Percentiles rank a stretch among this genome's conserved stretches.
phyloP scores from a whole-genome alignment of 2,797 vertebrate genomes.

The Lepus oiostolus region DNA sequence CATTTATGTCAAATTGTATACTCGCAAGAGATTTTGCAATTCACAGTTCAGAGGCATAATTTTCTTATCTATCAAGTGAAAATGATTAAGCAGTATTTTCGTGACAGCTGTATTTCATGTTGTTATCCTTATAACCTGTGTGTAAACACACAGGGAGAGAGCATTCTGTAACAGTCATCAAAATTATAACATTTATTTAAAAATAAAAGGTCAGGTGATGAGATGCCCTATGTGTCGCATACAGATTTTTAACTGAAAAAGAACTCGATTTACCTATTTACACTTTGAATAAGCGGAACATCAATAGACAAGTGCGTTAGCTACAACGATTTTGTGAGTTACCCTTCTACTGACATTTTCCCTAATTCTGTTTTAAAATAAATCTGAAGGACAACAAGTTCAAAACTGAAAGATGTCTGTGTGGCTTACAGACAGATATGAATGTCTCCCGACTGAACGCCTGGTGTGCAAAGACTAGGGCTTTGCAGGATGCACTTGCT shows the following conservation, averaged over 20 bases:
- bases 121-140: not conserved
- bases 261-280: not conserved
- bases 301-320: not conserved
- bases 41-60: conserved; percentile 50
- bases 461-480: not conserved
- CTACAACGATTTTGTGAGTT: conserved; percentile 31
- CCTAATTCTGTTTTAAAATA: conserved; percentile 36
- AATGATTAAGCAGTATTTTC: conserved; percentile 32
- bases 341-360: not conserved
- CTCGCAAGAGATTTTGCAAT: conserved; percentile 60
- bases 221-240: not conserved
- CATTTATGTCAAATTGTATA: conserved; percentile 56
- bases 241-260: not conserved
- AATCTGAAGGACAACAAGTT: not conserved
- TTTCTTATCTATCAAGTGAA: conserved; percentile 70
- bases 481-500: not conserved
- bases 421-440: not conserved
- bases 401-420: not conserved
- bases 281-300: not conserved
- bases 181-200: not conserved
- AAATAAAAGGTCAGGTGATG: conserved; percentile 37
- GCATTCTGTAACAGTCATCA: not conserved
- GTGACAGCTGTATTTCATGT: conserved; percentile 50
- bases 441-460: not conserved
- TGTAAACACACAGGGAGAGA: not conserved